A percentile compares a stretch with the other conserved stretches of the same genome.
These are phyloP conservation scores for Nibea albiflora DNA, from an alignment of 2,113 vertebrate genomes.

Conservation along the genomic window DNA sequence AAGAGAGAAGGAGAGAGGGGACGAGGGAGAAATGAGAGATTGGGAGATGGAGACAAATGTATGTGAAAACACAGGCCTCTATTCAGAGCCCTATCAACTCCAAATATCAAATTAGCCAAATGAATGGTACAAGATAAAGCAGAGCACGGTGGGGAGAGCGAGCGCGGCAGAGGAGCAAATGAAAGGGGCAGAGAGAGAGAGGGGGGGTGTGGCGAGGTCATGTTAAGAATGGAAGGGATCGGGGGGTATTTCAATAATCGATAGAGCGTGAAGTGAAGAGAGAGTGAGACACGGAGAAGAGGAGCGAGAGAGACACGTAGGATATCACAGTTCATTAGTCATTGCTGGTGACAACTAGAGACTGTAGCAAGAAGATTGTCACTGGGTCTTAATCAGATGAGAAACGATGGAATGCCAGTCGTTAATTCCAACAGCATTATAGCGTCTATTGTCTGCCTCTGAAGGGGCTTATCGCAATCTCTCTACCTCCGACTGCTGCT, in stretches of 20 bases:
- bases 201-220: conserved; percentile 32
- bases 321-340: conserved; percentile 80
- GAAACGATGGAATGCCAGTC: conserved; percentile 71
- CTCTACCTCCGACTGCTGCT: conserved; percentile 62
- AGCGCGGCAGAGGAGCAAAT: conserved; percentile 33
- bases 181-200: conserved; percentile 29
- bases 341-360: conserved; percentile 73
- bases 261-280: conserved; percentile 74
- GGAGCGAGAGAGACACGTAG: conserved; percentile 30
- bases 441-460: conserved; percentile 70
- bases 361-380: conserved; percentile 76
- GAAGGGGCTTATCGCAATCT: conserved; percentile 69
- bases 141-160: conserved; percentile 38
- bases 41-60: conserved; percentile 65
- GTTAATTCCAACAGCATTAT: conserved; percentile 73
- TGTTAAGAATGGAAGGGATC: conserved; percentile 56
- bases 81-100: conserved; percentile 74
- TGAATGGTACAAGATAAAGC: conserved; percentile 80
- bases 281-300: conserved; percentile 43
- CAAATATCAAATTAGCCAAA: conserved; percentile 83
- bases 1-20: conserved; percentile 28
- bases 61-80: conserved; percentile 61
- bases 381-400: conserved; percentile 79
- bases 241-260: conserved; percentile 77
- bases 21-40: conserved; percentile 56